These are phyloP conservation scores for Actinia equina DNA, from an alignment of 64 coral and sea anemone species.

Conservation along the genomic window DNA sequence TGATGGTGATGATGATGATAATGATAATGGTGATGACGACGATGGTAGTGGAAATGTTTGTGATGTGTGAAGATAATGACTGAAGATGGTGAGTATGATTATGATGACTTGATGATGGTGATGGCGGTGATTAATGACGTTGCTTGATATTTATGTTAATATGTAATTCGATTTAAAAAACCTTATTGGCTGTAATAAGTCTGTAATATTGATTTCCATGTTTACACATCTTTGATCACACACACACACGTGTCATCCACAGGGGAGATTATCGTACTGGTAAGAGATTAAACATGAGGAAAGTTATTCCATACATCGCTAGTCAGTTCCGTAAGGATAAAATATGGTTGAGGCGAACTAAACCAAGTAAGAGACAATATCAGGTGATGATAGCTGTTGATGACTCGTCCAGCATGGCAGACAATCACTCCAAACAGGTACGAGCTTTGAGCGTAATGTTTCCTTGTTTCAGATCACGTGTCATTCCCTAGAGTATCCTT, in stretches of 20 bases:
- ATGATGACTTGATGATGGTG: not conserved
- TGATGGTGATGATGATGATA: not conserved
- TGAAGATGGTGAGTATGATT: not conserved
- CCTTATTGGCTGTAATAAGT: not conserved
- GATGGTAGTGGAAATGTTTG: not conserved
- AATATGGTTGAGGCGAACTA: slow-evolving; percentile 94
- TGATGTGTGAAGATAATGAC: not conserved
- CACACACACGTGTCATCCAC: not conserved
- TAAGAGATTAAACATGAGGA: slow-evolving; percentile 92
- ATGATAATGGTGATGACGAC: not conserved
- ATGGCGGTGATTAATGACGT: not conserved
- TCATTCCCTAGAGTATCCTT: too few species aligned
- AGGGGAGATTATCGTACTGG: slow-evolving; percentile 98
- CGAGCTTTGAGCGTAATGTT: too few species aligned
- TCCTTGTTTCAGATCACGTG: too few species aligned
- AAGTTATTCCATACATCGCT: slow-evolving; percentile 98
- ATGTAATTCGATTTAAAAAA: too few species aligned
- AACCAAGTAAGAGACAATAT: slow-evolving; percentile 91
- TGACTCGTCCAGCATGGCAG: slow-evolving; percentile 97
- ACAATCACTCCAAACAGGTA: slow-evolving; percentile 99
- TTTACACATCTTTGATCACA: too few species aligned
- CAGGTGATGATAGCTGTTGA: slow-evolving; percentile 96
- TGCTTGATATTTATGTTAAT: not conserved
- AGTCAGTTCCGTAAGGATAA: slow-evolving; percentile 99
- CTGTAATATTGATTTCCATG: too few species aligned